Conservation (phyloP, 2,113 vertebrate genomes). For the Macquaria australasica region DNA sequence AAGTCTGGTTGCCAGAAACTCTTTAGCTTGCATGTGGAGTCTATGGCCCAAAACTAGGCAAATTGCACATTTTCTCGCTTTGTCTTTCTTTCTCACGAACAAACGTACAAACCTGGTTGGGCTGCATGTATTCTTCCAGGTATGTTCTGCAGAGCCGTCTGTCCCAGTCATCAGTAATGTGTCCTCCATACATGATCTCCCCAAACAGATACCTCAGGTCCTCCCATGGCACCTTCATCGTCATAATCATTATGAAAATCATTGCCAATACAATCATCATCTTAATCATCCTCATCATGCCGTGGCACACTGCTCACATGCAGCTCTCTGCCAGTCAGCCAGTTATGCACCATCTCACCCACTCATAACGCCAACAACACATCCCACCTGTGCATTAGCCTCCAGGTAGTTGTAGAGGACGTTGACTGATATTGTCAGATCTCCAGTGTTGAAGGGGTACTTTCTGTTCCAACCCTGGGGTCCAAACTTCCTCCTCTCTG, state of each 20-base stretch:
- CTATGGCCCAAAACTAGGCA: conserved; percentile 2
- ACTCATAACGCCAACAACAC: neutral
- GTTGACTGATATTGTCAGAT: conserved; percentile 88
- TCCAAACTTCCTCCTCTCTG: conserved; percentile 87
- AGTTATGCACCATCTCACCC: neutral
- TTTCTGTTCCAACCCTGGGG: conserved; percentile 89
- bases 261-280: conserved; percentile 3
- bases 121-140: conserved; percentile 90
- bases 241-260: conserved; percentile 22
- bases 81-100: neutral
- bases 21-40: neutral
- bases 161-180: conserved; percentile 90
- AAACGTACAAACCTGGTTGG: conserved; percentile 82
- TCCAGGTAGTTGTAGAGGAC: conserved; percentile 89
- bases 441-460: conserved; percentile 88
- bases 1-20: conserved; percentile 3
- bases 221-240: conserved; percentile 86
- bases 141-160: conserved; percentile 87
- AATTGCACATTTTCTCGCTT: neutral
- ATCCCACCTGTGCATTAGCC: conserved; percentile 86
- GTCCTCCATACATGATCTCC: conserved; percentile 90
- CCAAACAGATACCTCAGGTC: conserved; percentile 89
- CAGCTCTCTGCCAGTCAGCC: neutral
- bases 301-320: neutral
- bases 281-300: neutral